Percentiles rank a stretch among this genome's conserved stretches.
Conservation (phyloP, 2,888 invertebrate genomes). For the Priocnemis perturbator region DNA sequence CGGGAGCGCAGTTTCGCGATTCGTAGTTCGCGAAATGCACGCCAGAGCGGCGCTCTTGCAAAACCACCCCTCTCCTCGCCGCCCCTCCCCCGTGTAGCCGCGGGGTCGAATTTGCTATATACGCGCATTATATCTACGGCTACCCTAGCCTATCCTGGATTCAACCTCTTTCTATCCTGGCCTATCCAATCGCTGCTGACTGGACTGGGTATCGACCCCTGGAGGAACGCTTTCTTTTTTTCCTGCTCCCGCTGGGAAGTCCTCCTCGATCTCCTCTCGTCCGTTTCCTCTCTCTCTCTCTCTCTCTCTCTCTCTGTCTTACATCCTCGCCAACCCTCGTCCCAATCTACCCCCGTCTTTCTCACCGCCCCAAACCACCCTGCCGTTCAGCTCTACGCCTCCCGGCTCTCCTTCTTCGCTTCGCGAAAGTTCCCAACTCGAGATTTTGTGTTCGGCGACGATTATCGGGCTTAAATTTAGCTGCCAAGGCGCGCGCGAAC, state of each 20-base stretch:
- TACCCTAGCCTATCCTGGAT: slow-evolving; percentile 41
- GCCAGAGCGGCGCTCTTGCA: slow-evolving; percentile 65
- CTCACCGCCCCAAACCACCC: neutral
- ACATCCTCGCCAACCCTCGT: neutral
- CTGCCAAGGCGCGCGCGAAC: slow-evolving; percentile 34
- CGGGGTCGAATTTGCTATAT: slow-evolving; percentile 26
- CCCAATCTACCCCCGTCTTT: neutral
- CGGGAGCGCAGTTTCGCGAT: slow-evolving; percentile 54
- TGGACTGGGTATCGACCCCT: slow-evolving; percentile 63
- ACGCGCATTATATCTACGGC: slow-evolving; percentile 11
- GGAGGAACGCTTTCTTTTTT: slow-evolving; percentile 39
- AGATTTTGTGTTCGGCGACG: slow-evolving; percentile 41
- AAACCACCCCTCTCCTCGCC: slow-evolving; percentile 25
- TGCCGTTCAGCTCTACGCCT: neutral
- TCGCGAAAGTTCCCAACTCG: slow-evolving; percentile 39
- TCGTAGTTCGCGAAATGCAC: slow-evolving; percentile 65
- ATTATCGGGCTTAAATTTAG: slow-evolving; percentile 41
- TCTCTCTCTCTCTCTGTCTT: slow-evolving; percentile 3
- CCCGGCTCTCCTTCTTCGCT: slow-evolving; percentile 20
- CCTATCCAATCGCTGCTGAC: slow-evolving; percentile 60
- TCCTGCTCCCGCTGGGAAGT: slow-evolving; percentile 13
- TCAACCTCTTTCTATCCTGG: slow-evolving; percentile 44
- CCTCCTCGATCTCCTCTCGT: neutral
- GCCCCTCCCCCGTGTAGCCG: slow-evolving; percentile 14
- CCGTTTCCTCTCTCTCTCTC: neutral